Evolutionary conservation across 2,888 invertebrate species (phyloP), one percentile per base, ranked within the genome.

Genomic region (Tridacna gigas): DNA sequence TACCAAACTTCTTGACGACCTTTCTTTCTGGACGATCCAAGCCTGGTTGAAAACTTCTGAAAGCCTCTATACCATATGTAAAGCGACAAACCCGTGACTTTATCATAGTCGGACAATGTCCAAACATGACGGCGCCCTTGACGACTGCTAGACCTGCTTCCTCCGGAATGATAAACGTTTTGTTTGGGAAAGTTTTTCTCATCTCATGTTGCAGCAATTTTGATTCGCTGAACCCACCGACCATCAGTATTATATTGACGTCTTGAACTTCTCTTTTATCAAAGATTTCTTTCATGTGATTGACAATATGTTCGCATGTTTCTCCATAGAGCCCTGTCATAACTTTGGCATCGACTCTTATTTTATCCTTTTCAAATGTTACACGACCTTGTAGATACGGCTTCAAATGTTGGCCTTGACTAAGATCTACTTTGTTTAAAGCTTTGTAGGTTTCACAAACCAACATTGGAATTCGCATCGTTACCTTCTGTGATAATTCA

Each of bases 111-210:
- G 89, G 89, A 18, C 82, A 80, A 63, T 83, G 82, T 15, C 88
- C 90, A 73, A 80, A 89, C 26, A 87, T 60, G 0, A 90, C 88
- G 4, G 89, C 90, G 22, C 87, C 87, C 51, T 83, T 84, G 9
- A 84, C 48, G 15, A 87, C 84, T 9, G 83, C 80, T 5, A 87
- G 71, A 9, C 87, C 81, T 13, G 87, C 79, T 37, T 84, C 84
- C 28, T 78, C 77, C 12, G 87, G 87, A 20, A 87, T 73, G 26
- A 87, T 79, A 7, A 87, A 0, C 5, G 47, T 60, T n/a, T 65
- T 73, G 18, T 71, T 15, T 4, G 80, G 77, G 67, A 87, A 87
- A 5, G 69, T 56, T 0, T 73, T 61, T 28, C 63, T 66, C 5
- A 87, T 63, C 12, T 74, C 81, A 0, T 69, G 71, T 45, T 82